phyloP scores from a whole-genome alignment of 92 coral and sea anemone species.

The Zoanthus solanderi region DNA sequence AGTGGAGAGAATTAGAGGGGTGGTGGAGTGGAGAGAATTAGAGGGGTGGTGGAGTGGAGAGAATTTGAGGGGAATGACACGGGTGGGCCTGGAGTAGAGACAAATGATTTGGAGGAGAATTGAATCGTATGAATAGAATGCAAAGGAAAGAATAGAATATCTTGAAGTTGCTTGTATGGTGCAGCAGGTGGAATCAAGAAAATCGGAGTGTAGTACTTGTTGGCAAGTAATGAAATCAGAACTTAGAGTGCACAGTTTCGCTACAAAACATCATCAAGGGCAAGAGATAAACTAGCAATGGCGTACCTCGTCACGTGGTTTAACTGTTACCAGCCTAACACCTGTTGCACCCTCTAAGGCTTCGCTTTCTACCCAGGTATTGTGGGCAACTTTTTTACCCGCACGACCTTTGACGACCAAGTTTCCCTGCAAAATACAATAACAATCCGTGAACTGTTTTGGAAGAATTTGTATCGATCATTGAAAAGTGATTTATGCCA shows the following conservation, averaged over 20 bases:
- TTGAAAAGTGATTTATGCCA: no score
- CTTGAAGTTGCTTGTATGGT: no score
- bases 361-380: conserved; percentile 39
- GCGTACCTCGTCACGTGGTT: conserved; percentile 76
- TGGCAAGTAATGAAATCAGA: no score
- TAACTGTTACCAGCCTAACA: conserved; percentile 79
- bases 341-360: conserved; percentile 54
- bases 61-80: neutral
- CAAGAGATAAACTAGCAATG: neutral
- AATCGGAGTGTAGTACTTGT: no score
- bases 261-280: neutral
- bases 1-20: neutral
- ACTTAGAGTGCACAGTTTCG: no score
- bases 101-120: no score
- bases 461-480: no score
- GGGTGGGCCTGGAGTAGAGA: neutral
- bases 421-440: conserved; percentile 9
- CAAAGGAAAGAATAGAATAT: no score
- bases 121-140: no score
- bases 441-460: no score
- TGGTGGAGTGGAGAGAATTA: neutral
- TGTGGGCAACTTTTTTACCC: conserved; percentile 27
- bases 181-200: no score
- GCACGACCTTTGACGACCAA: conserved; percentile 24
- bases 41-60: neutral